phyloP scores from a whole-genome alignment of 2,113 vertebrate genomes.

The Cricetomys ansorgei region DNA sequence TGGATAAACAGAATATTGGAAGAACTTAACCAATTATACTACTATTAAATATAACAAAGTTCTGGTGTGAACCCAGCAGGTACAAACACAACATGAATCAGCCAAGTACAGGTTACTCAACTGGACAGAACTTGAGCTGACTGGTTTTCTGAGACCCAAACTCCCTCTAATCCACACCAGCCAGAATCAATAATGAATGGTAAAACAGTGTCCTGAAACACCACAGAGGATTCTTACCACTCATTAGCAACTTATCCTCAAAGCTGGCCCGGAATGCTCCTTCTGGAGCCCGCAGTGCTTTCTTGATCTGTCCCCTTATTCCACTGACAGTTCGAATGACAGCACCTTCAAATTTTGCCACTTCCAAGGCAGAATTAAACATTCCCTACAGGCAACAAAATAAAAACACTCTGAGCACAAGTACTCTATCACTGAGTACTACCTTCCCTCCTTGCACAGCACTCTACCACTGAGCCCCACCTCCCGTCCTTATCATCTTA shows the following conservation, averaged over 20 bases:
- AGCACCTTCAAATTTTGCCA: conserved; percentile 97
- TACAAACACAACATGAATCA: background rate
- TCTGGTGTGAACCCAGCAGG: background rate
- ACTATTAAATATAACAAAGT: background rate
- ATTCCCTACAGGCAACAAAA: conserved; percentile 90
- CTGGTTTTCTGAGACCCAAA: background rate
- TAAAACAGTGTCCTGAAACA: background rate
- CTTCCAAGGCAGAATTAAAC: conserved; percentile 97
- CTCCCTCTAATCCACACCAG: background rate
- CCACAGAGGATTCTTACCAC: conserved; percentile 89
- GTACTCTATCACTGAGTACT: background rate
- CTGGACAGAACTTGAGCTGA: background rate
- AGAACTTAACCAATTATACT: background rate
- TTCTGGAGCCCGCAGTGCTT: conserved; percentile 91
- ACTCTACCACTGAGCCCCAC: background rate
- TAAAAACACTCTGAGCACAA: background rate
- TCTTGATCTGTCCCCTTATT: conserved; percentile 97
- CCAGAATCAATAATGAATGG: background rate
- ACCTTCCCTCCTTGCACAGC: background rate
- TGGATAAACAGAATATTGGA: background rate
- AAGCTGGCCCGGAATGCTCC: conserved; percentile 96
- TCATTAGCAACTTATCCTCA: conserved; percentile 97
- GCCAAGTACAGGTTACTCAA: background rate
- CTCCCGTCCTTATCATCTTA: background rate
- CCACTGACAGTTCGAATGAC: conserved; percentile 95